Base-by-base conservation (phyloP, 2,797 vertebrate genomes). In the Oreochromis grahami region DNA sequence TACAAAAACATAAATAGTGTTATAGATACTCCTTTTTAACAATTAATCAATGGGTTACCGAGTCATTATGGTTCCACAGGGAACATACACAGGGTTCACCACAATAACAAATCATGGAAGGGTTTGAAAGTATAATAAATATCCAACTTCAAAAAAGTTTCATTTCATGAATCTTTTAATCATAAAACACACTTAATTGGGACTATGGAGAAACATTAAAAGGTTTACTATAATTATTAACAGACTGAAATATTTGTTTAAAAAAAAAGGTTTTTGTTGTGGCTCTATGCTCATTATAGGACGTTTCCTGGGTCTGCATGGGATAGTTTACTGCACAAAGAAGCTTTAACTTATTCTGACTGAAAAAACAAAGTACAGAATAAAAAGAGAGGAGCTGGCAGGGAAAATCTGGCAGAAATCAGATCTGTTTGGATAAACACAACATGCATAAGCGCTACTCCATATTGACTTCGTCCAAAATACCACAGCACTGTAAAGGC, bases 401-500 rank as follows among this genome's bases (percentile, higher is more conserved):
- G 52, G 19, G 51, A 78, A 86, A 77, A 76, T 83, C 78, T 87
- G 84, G 76, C 56, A 90, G 83, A 91, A 91, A 93, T 87, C 5
- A 26, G 80, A 91, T 92, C 83, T 92, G 89, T 93, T 89, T 92
- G 88, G 88, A 92, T 88, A 90, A 93, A 93, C 87, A 91, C 63
- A 91, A 85, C 85, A 82, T 82, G 84, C 63, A 82, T 80, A 72
- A 48, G 14, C 10, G 1, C 24, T 74, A 74, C 43, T 74, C 70
- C 70, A 60, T 80, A 87, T 86, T 79, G 53, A 83, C 56, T 85
- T 85, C 8, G 78, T 74, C 70, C 70, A 74, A 74, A 81, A 52
- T 10, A 70, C 65, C 60, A 79, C 15, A 43, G 11, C 72, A 77
- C 84, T 84, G 26, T 11, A 29, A 58, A 32, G 36, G 41, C 50